Base-by-base conservation (phyloP, 2,797 vertebrate genomes). In the Danio choprae region DNA sequence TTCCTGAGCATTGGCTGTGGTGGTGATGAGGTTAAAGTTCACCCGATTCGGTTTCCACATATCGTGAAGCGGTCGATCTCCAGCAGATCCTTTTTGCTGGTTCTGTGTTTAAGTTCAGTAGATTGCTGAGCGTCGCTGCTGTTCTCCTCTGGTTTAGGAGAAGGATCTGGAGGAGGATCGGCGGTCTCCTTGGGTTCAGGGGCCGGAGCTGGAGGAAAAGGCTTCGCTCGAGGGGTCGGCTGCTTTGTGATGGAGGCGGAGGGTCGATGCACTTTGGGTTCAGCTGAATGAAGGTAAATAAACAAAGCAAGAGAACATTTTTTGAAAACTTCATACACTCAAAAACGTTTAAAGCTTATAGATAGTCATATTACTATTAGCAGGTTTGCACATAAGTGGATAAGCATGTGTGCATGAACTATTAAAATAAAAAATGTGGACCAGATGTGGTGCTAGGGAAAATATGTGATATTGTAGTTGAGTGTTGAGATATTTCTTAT, bases 31-130 rank as follows among this genome's bases (percentile, higher is more conserved):
- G 50, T 84, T 74, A 50, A 73, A 7, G 83, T 29, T 96, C 92
- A 99, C 92, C 97, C 96, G 76, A 99, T 99, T 81, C 96, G 95
- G 93, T 98, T 98, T 73, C 98, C 98, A 59, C 97, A 98, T 89
- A 99, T 97, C 12, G 97, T 99, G 91, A 99, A 99, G 87, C 97
- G 96, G 92, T 99, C 98, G 84, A 99, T 96, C 87, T 98, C 97
- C 89, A 99, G 84, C 87, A 98, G 92, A 87, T 98, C 97, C 89
- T 97, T 96, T 77, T 98, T 96, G 58, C 93, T 90, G 84, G 95
- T 92, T 88, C 92, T 94, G 87, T 94, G 95, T 88, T 96, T 95
- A 48, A 94, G 88, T 75, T 96, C 95, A 0, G 94, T 89, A 84
- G 84, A 89, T 29, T 92, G 90, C 85, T 86, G 91, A 0, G 85